Evolutionary conservation across 2,797 vertebrate species (phyloP), one percentile per base, ranked within the genome.

Genomic region (Pseudopleuronectes americanus): DNA sequence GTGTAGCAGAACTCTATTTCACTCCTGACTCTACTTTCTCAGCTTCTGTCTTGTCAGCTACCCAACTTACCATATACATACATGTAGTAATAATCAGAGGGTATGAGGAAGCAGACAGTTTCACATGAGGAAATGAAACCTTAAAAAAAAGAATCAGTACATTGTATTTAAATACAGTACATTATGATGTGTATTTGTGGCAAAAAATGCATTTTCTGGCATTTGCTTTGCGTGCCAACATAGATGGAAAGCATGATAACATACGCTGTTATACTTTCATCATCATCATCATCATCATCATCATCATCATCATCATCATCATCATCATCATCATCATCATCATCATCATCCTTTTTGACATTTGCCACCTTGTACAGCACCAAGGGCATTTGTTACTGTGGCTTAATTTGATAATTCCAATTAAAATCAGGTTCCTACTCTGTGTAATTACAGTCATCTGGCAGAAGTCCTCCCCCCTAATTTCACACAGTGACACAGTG

Each of bases 381-480:
- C 54, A 67, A 80, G 68, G 76, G 58, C 79, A 48, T 85, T 74
- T 28, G 8, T 79, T 54, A n/a, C 60, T 6, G 19, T 24, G 56
- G 59, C 69, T 71, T 84, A 79, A 86, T 88, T 86, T 82, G 52
- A 84, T 84, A 13, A 84, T 73, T 86, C 66, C 65, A 79, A 81
- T 84, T 83, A 89, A 88, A 90, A 67, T 31, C 65, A 58, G 80
- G 79, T 80, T 89, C 76, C 87, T 89, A 72, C 79, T 84, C 47
- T 54, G 69, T 78, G 73, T 89, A 90, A 87, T 91, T 87, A 84
- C 80, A 89, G 81, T 84, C 88, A 90, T 88, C 84, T 90, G 84
- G 81, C 68, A 76, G 63, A 60, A 74, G 68, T 60, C 57, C 60
- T 73, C 57, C 82, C 70, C 70, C 28, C 52, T 10, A 71, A 75